Base-by-base conservation (phyloP, 2,797 vertebrate genomes). In the Aphelocoma californica region DNA sequence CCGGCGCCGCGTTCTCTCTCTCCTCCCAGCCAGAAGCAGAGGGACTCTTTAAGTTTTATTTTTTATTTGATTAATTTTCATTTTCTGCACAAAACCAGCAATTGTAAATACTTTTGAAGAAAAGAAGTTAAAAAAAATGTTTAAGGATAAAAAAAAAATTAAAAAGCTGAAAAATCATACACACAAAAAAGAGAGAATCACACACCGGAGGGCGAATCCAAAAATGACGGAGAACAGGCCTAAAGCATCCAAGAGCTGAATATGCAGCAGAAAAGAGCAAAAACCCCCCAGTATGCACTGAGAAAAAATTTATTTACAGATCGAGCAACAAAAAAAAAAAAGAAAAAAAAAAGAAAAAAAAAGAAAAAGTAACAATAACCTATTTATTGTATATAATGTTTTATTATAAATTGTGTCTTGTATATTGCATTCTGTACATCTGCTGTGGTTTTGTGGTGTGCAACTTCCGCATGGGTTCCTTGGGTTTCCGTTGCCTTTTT, bases 101-200 rank as follows among this genome's bases (percentile, higher is more conserved):
- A 99, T 98, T 99, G 99, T 99, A 99, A 98, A 99, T 99, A 99
- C 97, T 98, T 98, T 99, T 98, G 97, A 97, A 97, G 97, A 97
- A 97, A 98, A 96, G 96, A 96, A 97, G 96, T 95, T 21, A 95
- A 96, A 97, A 94, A 96, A 50, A 80, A 73, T 3, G 97, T 96
- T 97, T 98, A 90, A 96, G 93, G 90, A 66, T 47, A 11, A 44
- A 71, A 82, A 82, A 75, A 66, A 92, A 96, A 29, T 88, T 62
- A 93, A 97, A 97, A 93, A 87, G 81, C 40, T 28, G 95, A 97
- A 97, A 97, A 96, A 95, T 87, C 96, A 93, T 96, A 93, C 15
- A 42, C 15, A 18, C 54, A 66, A 64, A 80, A 66, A 13, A 13
- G 29, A 44, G 17, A 56, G 69, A 85, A 56, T 54, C 73, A 90